Base-by-base conservation (phyloP, 2,113 vertebrate genomes). In the Leiothrix lutea region DNA sequence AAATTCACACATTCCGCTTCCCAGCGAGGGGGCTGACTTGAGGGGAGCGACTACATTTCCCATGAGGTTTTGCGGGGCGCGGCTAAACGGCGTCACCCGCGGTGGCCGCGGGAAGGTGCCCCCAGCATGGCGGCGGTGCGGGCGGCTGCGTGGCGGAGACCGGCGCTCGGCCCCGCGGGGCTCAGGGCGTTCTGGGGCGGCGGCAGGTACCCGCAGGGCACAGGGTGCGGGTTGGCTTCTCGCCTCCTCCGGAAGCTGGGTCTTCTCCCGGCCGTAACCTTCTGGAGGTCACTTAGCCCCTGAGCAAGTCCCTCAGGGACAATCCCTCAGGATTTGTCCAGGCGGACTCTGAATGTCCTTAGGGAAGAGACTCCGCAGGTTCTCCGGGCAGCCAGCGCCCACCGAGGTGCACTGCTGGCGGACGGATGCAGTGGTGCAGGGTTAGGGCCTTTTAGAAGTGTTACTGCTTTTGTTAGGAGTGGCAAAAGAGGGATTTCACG, bases 1-100 rank as follows among this genome's bases (percentile, higher is more conserved):
- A 53, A 36, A 61, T 44, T 20, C 21, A 21, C 38, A 21, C 47
- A 3, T 25, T 21, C 33, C 8, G 1, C 21, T 25, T 21, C 17
- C 47, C 66, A 44, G 7, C 2, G 5, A 44, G 5, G 4, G 8
- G 2, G 5, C 13, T 1, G 35, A 3, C 11, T 6, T 40, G 40
- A 38, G 42, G 42, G n/a, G 0, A 2, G 0, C 14, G 24, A 53
- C 84, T 70, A 29, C 47, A 62, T 47, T 62, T 79, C 84, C 73
- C 64, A 18, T 11, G 64, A 47, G 47, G 84, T 40, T 40, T 6
- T 78, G 73, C 73, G 40, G 8, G n/a, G 28, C 28, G 14, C 5
- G 23, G 1, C 7, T 3, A 8, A 66, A 70, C 8, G 1, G 8
- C 45, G 38, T 61, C 33, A 23, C 12, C 3, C 3, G 4, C 8